Conservation (phyloP, 1,140 invertebrate species). For the Penaeus indicus region DNA sequence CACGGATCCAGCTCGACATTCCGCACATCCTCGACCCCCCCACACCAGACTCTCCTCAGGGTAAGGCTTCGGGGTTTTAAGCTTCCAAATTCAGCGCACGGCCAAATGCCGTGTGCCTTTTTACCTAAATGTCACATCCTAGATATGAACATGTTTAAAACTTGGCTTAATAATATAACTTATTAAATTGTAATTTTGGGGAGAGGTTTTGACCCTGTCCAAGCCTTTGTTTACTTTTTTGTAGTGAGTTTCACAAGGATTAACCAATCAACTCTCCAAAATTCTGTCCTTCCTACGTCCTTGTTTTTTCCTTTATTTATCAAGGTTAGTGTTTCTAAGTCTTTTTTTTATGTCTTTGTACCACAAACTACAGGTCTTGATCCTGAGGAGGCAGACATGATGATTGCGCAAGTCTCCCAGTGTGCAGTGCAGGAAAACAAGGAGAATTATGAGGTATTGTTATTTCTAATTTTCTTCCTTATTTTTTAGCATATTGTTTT, state of each 20-base stretch:
- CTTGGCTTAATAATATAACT: no score
- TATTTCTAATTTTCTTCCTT: neutral
- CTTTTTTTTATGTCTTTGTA: neutral
- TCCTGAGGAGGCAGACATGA: slow-evolving; percentile 56
- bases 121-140: no score
- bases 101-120: no score
- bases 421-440: slow-evolving; percentile 54
- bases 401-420: slow-evolving; percentile 55
- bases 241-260: no score
- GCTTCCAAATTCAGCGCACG: no score
- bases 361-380: slow-evolving; percentile 37
- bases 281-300: no score
- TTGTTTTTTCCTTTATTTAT: no score
- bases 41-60: slow-evolving; percentile 19
- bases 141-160: no score
- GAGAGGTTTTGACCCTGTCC: no score
- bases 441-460: slow-evolving; percentile 59
- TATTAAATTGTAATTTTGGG: no score
- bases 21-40: slow-evolving; percentile 58
- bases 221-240: no score
- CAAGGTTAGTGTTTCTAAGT: neutral
- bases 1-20: slow-evolving; percentile 57
- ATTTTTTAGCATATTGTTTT: neutral
- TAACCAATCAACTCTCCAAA: no score
- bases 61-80: neutral